Conservation (phyloP, 2,888 invertebrate genomes). For the Chloroclystis v-ata region DNA sequence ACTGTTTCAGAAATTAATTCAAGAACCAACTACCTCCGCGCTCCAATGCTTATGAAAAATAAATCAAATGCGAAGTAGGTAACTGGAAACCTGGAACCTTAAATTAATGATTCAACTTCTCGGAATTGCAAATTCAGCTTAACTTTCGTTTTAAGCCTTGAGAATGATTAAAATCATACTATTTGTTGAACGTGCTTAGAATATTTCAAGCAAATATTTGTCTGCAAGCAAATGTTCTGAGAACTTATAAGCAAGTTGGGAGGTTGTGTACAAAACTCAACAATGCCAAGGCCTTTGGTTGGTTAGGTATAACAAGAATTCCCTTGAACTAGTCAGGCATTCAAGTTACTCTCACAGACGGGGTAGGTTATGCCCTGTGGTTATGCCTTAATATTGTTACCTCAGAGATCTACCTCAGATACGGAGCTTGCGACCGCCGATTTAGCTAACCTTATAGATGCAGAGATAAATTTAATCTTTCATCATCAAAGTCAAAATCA, state of each 20-base stretch:
- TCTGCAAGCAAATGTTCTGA: constrained; percentile 15
- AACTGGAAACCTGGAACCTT: not conserved
- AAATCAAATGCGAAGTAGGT: constrained; percentile 1
- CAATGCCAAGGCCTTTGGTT: constrained; percentile 18
- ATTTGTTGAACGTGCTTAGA: constrained; percentile 19
- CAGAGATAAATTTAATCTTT: no score
- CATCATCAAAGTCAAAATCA: no score
- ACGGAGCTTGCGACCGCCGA: no score
- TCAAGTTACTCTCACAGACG: not conserved
- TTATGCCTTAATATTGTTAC: no score
- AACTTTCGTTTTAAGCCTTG: not conserved
- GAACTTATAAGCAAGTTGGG: constrained; percentile 17
- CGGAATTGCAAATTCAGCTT: not conserved
- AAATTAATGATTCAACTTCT: constrained; percentile 3
- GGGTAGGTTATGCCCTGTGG: no score
- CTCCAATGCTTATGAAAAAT: not conserved
- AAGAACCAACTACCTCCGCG: not conserved
- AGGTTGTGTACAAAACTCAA: constrained; percentile 16
- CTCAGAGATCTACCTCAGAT: no score
- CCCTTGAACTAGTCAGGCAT: constrained; percentile 11
- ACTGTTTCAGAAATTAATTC: not conserved
- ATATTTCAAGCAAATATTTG: constrained; percentile 27
- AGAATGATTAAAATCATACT: not conserved
- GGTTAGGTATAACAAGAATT: constrained; percentile 12
- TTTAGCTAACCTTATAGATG: no score